These are phyloP conservation scores for Petrocephalus schoutedeni DNA, from an alignment of 2,797 vertebrate species.

Conservation along the genomic window DNA sequence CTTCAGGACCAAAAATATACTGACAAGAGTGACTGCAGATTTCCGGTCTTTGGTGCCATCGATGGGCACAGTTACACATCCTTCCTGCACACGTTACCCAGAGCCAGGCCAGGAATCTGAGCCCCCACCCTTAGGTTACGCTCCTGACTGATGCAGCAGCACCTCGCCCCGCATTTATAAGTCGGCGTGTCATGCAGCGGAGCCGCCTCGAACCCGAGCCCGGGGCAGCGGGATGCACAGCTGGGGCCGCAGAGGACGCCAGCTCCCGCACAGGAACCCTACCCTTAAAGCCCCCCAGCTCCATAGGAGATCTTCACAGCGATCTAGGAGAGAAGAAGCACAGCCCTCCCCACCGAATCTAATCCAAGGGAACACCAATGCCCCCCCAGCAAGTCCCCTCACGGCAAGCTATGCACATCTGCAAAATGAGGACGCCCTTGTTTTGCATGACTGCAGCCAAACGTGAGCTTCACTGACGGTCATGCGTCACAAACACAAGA, in stretches of 20 bases:
- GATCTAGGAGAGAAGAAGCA: background rate
- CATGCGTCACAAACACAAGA: background rate
- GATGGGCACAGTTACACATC: background rate
- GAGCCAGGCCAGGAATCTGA: background rate
- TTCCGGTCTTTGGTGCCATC: background rate
- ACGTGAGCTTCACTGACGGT: background rate
- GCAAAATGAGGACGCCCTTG: background rate
- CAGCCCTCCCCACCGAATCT: background rate
- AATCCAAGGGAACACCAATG: background rate
- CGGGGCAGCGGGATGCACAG: background rate
- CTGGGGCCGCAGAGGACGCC: background rate
- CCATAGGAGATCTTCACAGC: background rate
- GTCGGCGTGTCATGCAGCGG: background rate
- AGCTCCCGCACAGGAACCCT: background rate
- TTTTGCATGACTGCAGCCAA: background rate
- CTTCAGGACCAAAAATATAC: background rate
- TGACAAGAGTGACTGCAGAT: background rate
- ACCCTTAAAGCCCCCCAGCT: background rate
- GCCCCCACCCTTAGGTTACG: background rate
- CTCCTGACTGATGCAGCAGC: background rate
- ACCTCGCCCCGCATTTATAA: background rate
- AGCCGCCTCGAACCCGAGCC: background rate
- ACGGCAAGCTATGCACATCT: background rate
- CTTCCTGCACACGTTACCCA: background rate
- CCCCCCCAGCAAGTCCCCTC: background rate